Conservation (phyloP, 2,888 invertebrate genomes). For the Stenolophus ochropezus region DNA sequence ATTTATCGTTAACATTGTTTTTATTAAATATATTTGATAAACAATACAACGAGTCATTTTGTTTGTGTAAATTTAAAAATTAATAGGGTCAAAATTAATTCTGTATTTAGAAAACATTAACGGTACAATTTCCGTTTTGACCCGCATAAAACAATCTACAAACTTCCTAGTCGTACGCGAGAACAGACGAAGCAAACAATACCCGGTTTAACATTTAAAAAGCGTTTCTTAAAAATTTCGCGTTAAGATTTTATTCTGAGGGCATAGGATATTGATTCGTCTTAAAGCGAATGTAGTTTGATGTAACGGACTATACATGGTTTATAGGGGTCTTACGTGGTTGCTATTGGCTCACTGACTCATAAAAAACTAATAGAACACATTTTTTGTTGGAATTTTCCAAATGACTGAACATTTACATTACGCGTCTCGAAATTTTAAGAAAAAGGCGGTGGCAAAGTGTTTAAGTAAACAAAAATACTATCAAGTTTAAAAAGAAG, state of each 20-base stretch:
- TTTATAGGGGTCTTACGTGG: slow-evolving; percentile 74
- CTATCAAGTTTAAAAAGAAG: slow-evolving; percentile 55
- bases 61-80: slow-evolving; percentile 42
- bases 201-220: slow-evolving; percentile 28
- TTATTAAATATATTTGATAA: not conserved
- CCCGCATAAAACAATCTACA: slow-evolving; percentile 37
- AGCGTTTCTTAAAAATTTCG: slow-evolving; percentile 51
- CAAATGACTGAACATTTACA: slow-evolving; percentile 76
- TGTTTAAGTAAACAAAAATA: slow-evolving; percentile 60
- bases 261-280: slow-evolving; percentile 72
- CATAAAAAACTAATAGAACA: slow-evolving; percentile 73
- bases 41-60: slow-evolving; percentile 17
- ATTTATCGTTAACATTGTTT: slow-evolving; percentile 7
- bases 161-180: slow-evolving; percentile 51
- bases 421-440: slow-evolving; percentile 72
- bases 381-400: slow-evolving; percentile 78
- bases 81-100: slow-evolving; percentile 46
- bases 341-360: slow-evolving; percentile 74
- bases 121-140: slow-evolving; percentile 57
- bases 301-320: slow-evolving; percentile 71
- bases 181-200: slow-evolving; percentile 16
- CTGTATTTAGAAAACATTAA: slow-evolving; percentile 55
- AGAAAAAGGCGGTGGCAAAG: slow-evolving; percentile 67
- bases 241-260: slow-evolving; percentile 58
- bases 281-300: slow-evolving; percentile 68